A percentile compares a stretch with the other conserved stretches of the same genome.
These are phyloP conservation scores for Chrysolina oricalcia DNA, from an alignment of 2,888 invertebrate species.

Conservation along the genomic window DNA sequence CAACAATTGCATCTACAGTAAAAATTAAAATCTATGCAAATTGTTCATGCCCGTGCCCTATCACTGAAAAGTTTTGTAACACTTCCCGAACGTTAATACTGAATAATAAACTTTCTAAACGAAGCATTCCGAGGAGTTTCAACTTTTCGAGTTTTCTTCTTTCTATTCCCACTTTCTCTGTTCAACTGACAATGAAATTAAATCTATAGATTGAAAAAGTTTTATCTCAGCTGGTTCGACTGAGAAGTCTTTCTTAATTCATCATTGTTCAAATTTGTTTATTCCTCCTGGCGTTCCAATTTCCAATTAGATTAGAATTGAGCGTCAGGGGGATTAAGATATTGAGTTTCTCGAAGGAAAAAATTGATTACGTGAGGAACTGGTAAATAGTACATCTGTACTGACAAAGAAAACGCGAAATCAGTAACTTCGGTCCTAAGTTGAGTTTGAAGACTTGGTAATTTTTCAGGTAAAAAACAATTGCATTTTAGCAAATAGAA, in stretches of 20 bases:
- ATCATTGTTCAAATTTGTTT: conserved; percentile 52
- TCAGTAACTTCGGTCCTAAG: not conserved
- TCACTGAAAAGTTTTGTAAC: conserved; percentile 27
- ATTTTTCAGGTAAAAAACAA: no score
- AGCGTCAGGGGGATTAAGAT: conserved; percentile 31
- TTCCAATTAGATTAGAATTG: conserved; percentile 46
- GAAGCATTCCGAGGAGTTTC: conserved; percentile 61
- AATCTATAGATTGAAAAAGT: conserved; percentile 65
- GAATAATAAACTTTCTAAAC: conserved; percentile 63
- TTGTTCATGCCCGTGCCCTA: not conserved
- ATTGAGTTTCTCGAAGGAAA: conserved; percentile 16
- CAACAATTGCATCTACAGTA: not conserved
- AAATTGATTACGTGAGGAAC: not conserved
- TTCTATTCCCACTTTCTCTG: conserved; percentile 60
- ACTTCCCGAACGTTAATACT: conserved; percentile 50
- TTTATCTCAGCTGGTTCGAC: conserved; percentile 47
- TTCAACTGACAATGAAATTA: conserved; percentile 64
- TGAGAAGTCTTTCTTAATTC: conserved; percentile 42
- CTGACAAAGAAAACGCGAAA: not conserved
- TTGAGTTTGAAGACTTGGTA: not conserved
- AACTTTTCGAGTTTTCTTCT: conserved; percentile 55
- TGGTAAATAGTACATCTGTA: no score
- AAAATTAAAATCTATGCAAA: not conserved
- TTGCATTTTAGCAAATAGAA: no score
- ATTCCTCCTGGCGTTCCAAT: conserved; percentile 45